Percentiles rank a stretch among this genome's conserved stretches.
Evolutionary conservation across 2,888 invertebrate species (phyloP).

Genomic region (Folsomia manolachei): DNA sequence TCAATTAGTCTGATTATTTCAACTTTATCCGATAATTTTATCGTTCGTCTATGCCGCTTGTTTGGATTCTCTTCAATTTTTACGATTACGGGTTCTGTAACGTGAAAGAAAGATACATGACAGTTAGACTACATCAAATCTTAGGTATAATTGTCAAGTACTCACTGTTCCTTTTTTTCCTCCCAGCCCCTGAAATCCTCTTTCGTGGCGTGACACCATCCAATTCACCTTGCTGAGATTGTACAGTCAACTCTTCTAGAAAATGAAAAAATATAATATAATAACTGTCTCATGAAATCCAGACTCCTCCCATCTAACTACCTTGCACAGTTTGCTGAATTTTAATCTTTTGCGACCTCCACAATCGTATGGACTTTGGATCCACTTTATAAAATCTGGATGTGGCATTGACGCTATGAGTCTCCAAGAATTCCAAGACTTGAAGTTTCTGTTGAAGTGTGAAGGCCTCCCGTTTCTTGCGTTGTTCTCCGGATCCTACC

Average conservation of each 20-base stretch:
- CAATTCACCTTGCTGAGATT: neutral
- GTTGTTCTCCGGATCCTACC: neutral
- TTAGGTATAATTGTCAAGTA: neutral
- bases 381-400: conserved; percentile 26
- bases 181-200: conserved; percentile 18
- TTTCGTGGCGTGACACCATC: conserved; percentile 12
- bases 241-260: conserved; percentile 9
- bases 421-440: conserved; percentile 17
- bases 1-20: conserved; percentile 31
- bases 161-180: conserved; percentile 11
- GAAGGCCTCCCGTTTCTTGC: conserved; percentile 9
- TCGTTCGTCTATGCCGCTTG: conserved; percentile 23
- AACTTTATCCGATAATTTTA: conserved; percentile 27
- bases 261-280: neutral
- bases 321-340: conserved; percentile 7
- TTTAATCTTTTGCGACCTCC: conserved; percentile 16
- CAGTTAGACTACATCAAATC: neutral
- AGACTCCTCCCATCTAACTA: conserved; percentile 7
- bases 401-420: conserved; percentile 23
- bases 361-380: conserved; percentile 25
- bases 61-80: conserved; percentile 36
- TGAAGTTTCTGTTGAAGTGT: conserved; percentile 29
- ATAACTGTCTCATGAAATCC: neutral
- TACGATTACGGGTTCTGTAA: conserved; percentile 9
- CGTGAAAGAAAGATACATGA: neutral